Evolutionary conservation across 2,888 invertebrate species (phyloP).

Genomic region (Euplagia quadripunctaria): DNA sequence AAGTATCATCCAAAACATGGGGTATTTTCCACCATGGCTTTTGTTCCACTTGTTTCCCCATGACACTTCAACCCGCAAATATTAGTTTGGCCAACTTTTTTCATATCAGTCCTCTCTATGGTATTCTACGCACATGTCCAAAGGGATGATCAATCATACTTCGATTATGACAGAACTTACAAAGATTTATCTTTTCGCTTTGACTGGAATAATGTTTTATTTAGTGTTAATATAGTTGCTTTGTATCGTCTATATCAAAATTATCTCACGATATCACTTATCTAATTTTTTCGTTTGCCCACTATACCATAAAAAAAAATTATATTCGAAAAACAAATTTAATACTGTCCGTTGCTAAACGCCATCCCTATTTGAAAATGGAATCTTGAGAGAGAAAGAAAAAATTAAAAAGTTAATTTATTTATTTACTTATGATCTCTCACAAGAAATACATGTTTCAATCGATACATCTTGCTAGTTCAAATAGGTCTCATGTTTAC

Average conservation of each 20-base stretch:
- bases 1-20: slow-evolving; percentile 2
- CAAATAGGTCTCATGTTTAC: not conserved
- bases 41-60: slow-evolving; percentile 6
- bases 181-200: slow-evolving; percentile 10
- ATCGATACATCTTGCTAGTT: not conserved
- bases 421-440: no score
- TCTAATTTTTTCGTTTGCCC: no score
- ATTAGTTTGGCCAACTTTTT: slow-evolving; percentile 16
- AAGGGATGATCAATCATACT: slow-evolving; percentile 7
- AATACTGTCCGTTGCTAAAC: not conserved
- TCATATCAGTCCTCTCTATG: slow-evolving; percentile 8
- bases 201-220: not conserved
- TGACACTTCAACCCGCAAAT: slow-evolving; percentile 13
- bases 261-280: not conserved
- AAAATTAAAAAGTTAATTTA: not conserved
- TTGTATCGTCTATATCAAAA: not conserved
- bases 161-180: slow-evolving; percentile 5
- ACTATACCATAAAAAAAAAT: no score
- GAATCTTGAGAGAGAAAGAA: not conserved
- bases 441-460: no score
- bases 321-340: no score
- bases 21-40: not conserved
- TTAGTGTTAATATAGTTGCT: not conserved
- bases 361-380: not conserved
- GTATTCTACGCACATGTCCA: slow-evolving; percentile 6